These are phyloP conservation scores for Xyrichtys novacula DNA, from an alignment of 2,797 vertebrate species.

Conservation along the genomic window DNA sequence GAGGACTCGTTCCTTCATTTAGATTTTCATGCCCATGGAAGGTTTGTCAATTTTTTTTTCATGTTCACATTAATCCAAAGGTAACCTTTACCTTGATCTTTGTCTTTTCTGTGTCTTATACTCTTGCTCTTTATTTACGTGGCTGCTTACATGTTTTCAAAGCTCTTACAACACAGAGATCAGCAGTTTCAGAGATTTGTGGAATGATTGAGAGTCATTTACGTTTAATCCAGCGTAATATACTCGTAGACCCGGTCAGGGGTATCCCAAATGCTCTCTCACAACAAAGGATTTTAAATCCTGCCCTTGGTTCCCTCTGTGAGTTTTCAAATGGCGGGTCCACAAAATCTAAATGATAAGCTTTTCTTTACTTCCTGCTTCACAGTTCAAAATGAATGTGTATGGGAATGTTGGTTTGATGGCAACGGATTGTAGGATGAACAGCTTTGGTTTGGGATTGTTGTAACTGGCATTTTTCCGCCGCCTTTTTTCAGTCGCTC, in stretches of 20 bases:
- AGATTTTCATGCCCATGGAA: conserved; percentile 97
- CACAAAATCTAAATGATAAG: no score
- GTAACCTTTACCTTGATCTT: conserved; percentile 7
- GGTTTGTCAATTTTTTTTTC: conserved; percentile 81
- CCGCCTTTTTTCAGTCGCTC: no score
- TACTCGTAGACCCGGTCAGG: not conserved
- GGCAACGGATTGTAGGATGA: no score
- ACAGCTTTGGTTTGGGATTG: no score
- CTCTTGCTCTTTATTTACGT: conserved; percentile 18
- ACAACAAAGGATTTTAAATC: conserved; percentile 1
- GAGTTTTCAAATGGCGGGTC: no score
- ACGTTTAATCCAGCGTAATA: conserved; percentile 18
- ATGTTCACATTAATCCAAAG: conserved; percentile 6
- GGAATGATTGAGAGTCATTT: conserved; percentile 30
- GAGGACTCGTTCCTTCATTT: conserved; percentile 93
- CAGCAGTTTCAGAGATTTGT: conserved; percentile 10
- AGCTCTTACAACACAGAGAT: conserved; percentile 3
- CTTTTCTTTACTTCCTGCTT: no score
- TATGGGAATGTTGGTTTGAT: no score
- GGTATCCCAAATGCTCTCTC: not conserved
- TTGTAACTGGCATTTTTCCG: no score
- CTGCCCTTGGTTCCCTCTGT: not conserved
- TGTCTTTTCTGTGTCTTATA: conserved; percentile 3
- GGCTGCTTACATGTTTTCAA: conserved; percentile 18
- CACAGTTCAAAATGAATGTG: no score